Base-by-base conservation (phyloP, 2,113 vertebrate species). In the Actenoides hombroni region DNA sequence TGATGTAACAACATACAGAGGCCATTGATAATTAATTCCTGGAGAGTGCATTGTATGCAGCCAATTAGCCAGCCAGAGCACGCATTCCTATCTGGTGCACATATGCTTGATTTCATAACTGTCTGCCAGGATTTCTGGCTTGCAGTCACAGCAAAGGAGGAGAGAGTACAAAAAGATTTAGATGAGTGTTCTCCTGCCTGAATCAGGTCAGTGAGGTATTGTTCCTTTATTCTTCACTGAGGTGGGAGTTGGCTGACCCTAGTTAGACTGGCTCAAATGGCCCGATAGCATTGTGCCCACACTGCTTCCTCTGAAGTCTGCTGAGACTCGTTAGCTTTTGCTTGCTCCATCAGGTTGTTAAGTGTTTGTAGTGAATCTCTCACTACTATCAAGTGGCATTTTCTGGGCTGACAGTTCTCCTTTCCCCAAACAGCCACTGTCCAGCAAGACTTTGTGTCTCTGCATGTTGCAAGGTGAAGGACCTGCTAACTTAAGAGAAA, bases 311-410 rank as follows among this genome's bases (percentile, higher is more conserved):
- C 71, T 83, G 63, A 48, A 69, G 17, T 39, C 65, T 68, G 13
- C 35, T 64, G 16, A 53, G 28, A 60, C 17, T 46, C 0, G 0
- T 51, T 61, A 69, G 31, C 29, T 53, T 90, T 81, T 0, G 0
- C 39, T 64, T 60, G 1, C 40, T 79, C 25, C 23, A 1, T 26
- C 0, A 1, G 16, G 13, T 81, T 73, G n/a, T 54, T 75, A 31
- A 20, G 25, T 25, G 42, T 20, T 51, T 39, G 24, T 5, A 48
- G 49, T 56, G 49, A 77, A 85, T 35, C 12, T 37, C 16, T 83
- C 10, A 2, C 3, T 49, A 29, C 14, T 12, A 28, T 42, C 5
- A 46, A 13, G n/a, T 23, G 33, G 28, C 11, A 18, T 35, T 35
- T 85, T 68, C 44, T 37, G 24, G 25, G 5, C 37, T 69, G 44